A percentile compares a stretch with the other conserved stretches of the same genome.
Conservation (phyloP, 2,888 invertebrate species). For the Gymnocheta viridis region DNA sequence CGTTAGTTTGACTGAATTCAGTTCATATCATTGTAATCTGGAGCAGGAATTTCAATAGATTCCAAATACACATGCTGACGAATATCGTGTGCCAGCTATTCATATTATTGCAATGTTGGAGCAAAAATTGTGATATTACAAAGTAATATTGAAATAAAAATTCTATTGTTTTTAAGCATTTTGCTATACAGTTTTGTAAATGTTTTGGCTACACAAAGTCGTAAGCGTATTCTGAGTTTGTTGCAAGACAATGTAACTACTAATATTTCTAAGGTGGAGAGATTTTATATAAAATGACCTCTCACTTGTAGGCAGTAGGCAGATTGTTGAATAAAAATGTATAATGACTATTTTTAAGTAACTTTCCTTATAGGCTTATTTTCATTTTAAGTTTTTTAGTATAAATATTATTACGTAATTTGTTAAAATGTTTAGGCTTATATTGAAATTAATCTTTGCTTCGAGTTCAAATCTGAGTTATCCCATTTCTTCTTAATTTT, state of each 20-base stretch:
- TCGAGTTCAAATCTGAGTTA: no score
- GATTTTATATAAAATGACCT: no score
- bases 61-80: conserved; percentile 30
- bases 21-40: conserved; percentile 43
- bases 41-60: conserved; percentile 47
- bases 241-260: neutral
- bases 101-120: conserved; percentile 43
- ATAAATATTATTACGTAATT: no score
- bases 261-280: neutral
- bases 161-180: conserved; percentile 57
- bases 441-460: no score
- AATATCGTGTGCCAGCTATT: conserved; percentile 37
- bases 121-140: conserved; percentile 29
- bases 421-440: no score
- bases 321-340: no score
- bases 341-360: no score
- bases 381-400: no score
- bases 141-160: conserved; percentile 64
- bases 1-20: conserved; percentile 36
- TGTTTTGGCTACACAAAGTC: neutral
- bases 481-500: no score
- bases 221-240: neutral
- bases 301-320: no score
- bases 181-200: conserved; percentile 18
- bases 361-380: no score